Evolutionary conservation across 1,140 invertebrate genomes (phyloP).

Genomic region (Chymomyza costata): DNA sequence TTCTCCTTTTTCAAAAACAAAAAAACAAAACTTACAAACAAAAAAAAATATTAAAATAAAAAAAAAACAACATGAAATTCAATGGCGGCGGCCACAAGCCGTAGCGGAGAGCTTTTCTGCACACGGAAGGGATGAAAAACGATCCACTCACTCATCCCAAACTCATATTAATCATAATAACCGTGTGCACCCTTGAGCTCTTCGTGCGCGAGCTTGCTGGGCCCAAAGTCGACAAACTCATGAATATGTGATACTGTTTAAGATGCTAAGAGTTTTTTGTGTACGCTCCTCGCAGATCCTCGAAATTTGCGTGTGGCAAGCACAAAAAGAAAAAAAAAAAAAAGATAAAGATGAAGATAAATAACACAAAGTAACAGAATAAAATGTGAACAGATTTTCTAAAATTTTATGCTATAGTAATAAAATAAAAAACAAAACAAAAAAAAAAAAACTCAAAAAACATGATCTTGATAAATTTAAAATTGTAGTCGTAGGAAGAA

Average conservation of each 20-base stretch:
- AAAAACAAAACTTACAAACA: conserved; percentile 29
- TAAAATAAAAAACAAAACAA: conserved; percentile 34
- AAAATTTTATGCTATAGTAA: conserved; percentile 58
- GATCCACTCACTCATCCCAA: too few species aligned
- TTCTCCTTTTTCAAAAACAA: conserved; percentile 63
- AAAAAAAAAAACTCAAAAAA: conserved; percentile 50
- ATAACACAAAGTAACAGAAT: conserved; percentile 16
- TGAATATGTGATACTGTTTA: conserved; percentile 74
- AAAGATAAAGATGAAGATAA: conserved; percentile 1
- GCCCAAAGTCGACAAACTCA: conserved; percentile 65
- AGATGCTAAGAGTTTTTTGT: conserved; percentile 64
- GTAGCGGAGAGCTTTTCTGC: neutral
- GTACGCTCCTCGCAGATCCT: conserved; percentile 16
- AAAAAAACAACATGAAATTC: conserved; percentile 66
- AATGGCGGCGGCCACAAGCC: conserved; percentile 43
- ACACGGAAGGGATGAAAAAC: too few species aligned
- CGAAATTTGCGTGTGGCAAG: too few species aligned
- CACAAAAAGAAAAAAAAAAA: conserved; percentile 13
- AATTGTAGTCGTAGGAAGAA: conserved; percentile 33
- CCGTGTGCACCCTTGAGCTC: too few species aligned
- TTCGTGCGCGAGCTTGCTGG: too few species aligned
- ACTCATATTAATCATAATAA: too few species aligned
- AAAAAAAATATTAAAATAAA: conserved; percentile 24
- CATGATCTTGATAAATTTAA: conserved; percentile 68
- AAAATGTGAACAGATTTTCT: conserved; percentile 67